A percentile compares a stretch with the other conserved stretches of the same genome.
phyloP scores from a whole-genome alignment of 2,888 invertebrate genomes.

The Spodoptera littoralis region DNA sequence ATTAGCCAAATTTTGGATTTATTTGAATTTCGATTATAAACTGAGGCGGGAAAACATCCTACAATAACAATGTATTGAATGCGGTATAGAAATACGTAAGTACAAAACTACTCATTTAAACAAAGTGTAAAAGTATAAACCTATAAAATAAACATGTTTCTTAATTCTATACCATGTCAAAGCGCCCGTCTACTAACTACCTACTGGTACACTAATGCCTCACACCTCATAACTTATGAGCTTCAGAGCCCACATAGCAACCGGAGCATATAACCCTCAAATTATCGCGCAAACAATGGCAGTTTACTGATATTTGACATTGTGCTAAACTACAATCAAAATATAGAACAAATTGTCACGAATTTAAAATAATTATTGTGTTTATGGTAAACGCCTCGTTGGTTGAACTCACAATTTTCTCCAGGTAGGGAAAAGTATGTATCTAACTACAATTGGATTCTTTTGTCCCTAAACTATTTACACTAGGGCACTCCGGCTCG shows the following conservation, averaged over 20 bases:
- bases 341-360: slow-evolving; percentile 27
- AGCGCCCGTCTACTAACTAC: too few relatives aligned
- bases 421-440: too few relatives aligned
- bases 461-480: neutral
- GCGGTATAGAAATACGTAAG: too few relatives aligned
- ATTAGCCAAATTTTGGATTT: too few relatives aligned
- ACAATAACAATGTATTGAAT: too few relatives aligned
- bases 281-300: slow-evolving; percentile 53
- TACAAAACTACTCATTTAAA: too few relatives aligned
- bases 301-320: slow-evolving; percentile 25
- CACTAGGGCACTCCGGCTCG: neutral
- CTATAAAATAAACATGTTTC: too few relatives aligned
- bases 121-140: too few relatives aligned
- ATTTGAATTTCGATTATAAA: too few relatives aligned
- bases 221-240: slow-evolving; percentile 30
- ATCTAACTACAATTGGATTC: too few relatives aligned
- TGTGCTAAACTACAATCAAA: slow-evolving; percentile 26
- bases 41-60: too few relatives aligned
- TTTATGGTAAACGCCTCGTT: neutral
- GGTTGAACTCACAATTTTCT: neutral
- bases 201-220: slow-evolving; percentile 21
- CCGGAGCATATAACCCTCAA: slow-evolving; percentile 56
- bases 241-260: slow-evolving; percentile 56
- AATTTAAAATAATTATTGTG: slow-evolving; percentile 9
- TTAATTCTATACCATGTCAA: too few relatives aligned